Evolutionary conservation across 2,113 vertebrate genomes (phyloP).

Genomic region (Oenanthe oenanthe): DNA sequence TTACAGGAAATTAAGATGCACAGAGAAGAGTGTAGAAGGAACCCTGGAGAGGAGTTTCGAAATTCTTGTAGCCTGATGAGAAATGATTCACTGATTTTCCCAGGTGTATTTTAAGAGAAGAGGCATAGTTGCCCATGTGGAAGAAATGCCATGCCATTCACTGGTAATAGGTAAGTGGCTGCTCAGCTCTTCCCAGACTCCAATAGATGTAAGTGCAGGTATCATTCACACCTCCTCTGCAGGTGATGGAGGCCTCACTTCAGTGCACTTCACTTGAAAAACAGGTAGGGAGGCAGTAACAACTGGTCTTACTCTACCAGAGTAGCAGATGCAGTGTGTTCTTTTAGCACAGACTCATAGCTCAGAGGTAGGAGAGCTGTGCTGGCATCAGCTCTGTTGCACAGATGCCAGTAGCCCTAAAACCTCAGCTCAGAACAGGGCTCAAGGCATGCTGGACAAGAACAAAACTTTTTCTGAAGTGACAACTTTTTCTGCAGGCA

Average conservation of each 20-base stretch:
- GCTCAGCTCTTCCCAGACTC: not conserved
- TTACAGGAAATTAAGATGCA: conserved; percentile 45
- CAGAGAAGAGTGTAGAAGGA: not conserved
- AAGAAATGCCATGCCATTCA: not conserved
- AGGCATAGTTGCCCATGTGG: not conserved
- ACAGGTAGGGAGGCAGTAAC: not conserved
- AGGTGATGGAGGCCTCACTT: not conserved
- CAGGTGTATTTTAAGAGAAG: not conserved
- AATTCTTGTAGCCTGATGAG: conserved; percentile 16
- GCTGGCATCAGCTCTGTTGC: not conserved
- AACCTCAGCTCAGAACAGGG: not conserved
- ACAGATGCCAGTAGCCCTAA: not conserved
- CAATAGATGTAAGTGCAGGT: not conserved
- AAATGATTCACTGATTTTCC: conserved; percentile 17
- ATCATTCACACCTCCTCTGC: not conserved
- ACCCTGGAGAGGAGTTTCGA: not conserved
- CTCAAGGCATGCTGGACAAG: not conserved
- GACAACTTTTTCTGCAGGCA: not conserved
- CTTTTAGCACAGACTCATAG: not conserved
- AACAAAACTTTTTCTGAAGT: not conserved
- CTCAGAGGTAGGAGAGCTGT: not conserved
- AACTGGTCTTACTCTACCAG: not conserved
- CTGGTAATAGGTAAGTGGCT: not conserved
- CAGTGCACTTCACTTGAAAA: not conserved
- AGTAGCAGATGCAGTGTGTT: not conserved